Conservation (phyloP, 2,113 vertebrate genomes). For the Gymnobelideus leadbeateri region DNA sequence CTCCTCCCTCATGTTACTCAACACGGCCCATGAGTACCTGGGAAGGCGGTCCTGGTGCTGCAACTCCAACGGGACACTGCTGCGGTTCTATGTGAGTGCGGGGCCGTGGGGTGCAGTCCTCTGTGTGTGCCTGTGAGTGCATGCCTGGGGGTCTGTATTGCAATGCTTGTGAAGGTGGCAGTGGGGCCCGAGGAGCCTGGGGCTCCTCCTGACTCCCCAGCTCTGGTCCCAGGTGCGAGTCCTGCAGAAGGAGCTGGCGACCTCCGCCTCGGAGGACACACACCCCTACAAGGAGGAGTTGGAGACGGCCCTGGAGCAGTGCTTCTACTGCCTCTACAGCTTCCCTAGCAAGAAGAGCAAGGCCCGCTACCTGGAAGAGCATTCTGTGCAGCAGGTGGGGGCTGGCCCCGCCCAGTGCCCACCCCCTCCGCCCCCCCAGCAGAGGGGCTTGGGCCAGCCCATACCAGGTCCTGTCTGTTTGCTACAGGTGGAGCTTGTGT, state of each 20-base stretch:
- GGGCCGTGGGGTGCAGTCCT: no score
- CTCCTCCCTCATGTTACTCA: slow-evolving; percentile 96
- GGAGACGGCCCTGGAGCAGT: slow-evolving; percentile 97
- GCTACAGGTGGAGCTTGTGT: slow-evolving; percentile 93
- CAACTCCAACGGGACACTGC: slow-evolving; percentile 94
- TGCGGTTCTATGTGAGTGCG: slow-evolving; percentile 95
- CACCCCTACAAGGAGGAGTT: slow-evolving; percentile 97
- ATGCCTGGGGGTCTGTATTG: no score
- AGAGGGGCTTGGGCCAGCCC: no score
- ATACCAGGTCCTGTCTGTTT: background rate
- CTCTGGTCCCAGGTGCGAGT: slow-evolving; percentile 87
- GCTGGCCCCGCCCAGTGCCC: background rate
- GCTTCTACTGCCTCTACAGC: slow-evolving; percentile 95
- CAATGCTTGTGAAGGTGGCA: no score
- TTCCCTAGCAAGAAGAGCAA: slow-evolving; percentile 99
- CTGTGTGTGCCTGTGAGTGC: background rate
- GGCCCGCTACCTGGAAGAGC: slow-evolving; percentile 96
- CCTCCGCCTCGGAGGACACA: slow-evolving; percentile 85
- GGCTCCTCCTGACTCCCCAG: no score
- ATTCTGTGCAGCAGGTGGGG: slow-evolving; percentile 94
- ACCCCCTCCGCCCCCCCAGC: background rate
- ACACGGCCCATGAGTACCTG: slow-evolving; percentile 96
- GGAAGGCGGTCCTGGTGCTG: slow-evolving; percentile 96
- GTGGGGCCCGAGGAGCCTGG: no score
- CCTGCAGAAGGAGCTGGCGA: slow-evolving; percentile 92